Conservation (phyloP, 2,797 vertebrate genomes). For the Pelochelys cantorii region DNA sequence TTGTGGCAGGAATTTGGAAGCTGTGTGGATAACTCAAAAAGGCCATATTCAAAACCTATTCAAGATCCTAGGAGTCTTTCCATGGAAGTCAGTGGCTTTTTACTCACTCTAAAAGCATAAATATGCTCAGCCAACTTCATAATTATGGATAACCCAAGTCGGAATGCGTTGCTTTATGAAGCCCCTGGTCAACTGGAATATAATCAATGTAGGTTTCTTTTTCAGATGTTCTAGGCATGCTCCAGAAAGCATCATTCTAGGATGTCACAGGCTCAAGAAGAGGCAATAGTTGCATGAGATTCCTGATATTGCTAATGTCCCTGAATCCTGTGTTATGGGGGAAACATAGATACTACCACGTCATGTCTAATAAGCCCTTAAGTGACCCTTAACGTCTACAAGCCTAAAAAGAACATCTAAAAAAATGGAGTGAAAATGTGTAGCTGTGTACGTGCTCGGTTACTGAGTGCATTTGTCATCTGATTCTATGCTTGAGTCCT, state of each 20-base stretch:
- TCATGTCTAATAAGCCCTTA: background rate
- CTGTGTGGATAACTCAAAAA: background rate
- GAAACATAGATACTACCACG: background rate
- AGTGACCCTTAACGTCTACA: background rate
- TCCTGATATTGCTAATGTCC: background rate
- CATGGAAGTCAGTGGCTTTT: background rate
- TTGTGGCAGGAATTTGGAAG: background rate
- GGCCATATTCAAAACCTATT: background rate
- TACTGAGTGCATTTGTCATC: background rate
- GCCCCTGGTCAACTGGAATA: background rate
- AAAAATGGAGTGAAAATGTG: background rate
- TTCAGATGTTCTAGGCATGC: background rate
- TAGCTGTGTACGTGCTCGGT: background rate
- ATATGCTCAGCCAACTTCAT: background rate
- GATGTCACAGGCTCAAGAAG: background rate
- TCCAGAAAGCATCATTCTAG: fast-evolving
- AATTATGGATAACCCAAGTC: background rate
- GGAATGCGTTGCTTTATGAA: background rate
- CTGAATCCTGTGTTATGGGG: background rate
- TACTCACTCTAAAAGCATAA: background rate
- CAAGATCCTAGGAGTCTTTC: background rate
- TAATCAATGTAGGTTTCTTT: fast-evolving
- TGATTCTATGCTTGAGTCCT: background rate
- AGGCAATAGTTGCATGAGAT: background rate
- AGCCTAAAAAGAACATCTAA: background rate